Evolutionary conservation across 2,797 vertebrate genomes (phyloP), one percentile per base, ranked within the genome.

Genomic region (Poecilia gillii): DNA sequence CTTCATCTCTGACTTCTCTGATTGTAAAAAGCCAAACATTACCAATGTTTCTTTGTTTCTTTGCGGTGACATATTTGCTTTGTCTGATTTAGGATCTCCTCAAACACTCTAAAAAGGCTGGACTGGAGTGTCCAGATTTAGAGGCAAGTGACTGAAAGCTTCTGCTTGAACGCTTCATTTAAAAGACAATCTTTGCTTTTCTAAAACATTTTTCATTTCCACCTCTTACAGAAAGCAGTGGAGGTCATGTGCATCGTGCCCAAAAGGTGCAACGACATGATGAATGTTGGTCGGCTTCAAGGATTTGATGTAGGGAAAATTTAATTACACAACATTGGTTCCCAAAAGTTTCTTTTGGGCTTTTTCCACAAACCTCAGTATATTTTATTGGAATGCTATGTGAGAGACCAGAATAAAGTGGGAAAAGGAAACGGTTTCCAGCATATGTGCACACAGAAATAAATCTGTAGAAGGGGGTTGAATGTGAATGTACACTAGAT

Each of bases 181-280:
- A 31, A 76, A 5, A 23, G 31, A 18, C 4, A 45, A 12, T 0
- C 33, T 1, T 53, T 7, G 1, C 36, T 33, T 79, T 8, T n/a
- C 36, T 39, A 51, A 53, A 5, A 4, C 11, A 8, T 0, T 25
- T 59, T 82, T 80, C 4, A 0, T 84, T 68, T 86, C 4, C 76
- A 76, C 14, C 51, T 76, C 72, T 84, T 81, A 25, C 87, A 99
- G 99, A 99, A 96, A 97, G 96, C 98, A 5, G 96, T 99, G 90
- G 98, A 99, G 91, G 97, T 99, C 92, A 99, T 99, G 97, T 99
- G 98, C 94, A 95, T 99, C 62, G 97, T 99, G 85, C 97, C 98
- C 28, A 99, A 99, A 95, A 96, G 97, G 81, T 99, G 99, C 93
- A 99, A 99, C 64, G 99, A 99, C 92, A 99, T 99, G 97, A 99